Base-by-base conservation (phyloP, 2,113 vertebrate genomes). In the Hoplias malabaricus region DNA sequence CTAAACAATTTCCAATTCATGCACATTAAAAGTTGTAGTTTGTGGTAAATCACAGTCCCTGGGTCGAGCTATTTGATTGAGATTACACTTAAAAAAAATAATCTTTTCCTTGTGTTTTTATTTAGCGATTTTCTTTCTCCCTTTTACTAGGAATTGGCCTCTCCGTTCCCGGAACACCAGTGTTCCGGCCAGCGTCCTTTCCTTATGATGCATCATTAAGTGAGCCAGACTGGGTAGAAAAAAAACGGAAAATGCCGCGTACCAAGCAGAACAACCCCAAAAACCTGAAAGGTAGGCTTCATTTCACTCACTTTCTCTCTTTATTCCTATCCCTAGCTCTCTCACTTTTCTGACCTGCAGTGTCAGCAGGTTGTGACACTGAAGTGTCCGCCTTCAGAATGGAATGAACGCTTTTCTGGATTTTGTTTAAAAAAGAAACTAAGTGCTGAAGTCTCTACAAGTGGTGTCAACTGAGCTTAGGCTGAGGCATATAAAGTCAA, bases 241-340 rank as follows among this genome's bases (percentile, higher is more conserved):
- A 88, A 40, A 14, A 34, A 4, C 13, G 38, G 75, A 98, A 94
- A 88, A 99, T 99, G 98, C 98, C 98, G 86, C 96, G 98, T 82
- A 98, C 97, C 61, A 99, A 99, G 90, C 98, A 99, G 91, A 96
- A 98, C 92, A 91, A 98, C 93, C 98, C 97, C 57, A 97, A 95
- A 89, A 98, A 98, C 85, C 89, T 99, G 83, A 95, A 96, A 96
- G 98, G 98, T 98, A 90, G 90, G 93, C 62, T 31, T 14, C 5
- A 34, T 14, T 57, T 57, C 5, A 1, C 21, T 53, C 42, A 33
- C 36, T 19, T 21, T 13, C 13, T 34, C 23, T 31, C 8, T 34
- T 33, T 2, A n/a, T 21, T 9, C 14, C 34, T 69, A 14, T 13
- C 23, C 21, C 12, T 31, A 7, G 36, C 63, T 25, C 36, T 21